Percentiles rank a stretch among this genome's conserved stretches.
These are phyloP conservation scores for Lineus longissimus DNA, from an alignment of 1,140 invertebrate genomes.

Conservation along the genomic window DNA sequence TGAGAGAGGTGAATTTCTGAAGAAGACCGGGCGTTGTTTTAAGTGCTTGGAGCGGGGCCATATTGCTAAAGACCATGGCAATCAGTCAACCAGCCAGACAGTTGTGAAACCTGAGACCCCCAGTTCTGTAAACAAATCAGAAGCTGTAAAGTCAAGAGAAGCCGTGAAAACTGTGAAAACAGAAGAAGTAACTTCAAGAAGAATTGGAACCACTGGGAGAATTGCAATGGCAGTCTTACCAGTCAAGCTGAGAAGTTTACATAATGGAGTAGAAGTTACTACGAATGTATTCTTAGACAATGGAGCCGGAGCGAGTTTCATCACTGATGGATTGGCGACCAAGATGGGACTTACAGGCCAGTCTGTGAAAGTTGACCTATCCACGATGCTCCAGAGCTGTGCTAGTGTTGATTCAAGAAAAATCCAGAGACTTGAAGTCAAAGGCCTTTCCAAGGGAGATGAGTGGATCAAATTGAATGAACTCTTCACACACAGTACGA, in stretches of 20 bases:
- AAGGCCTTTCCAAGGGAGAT: neutral
- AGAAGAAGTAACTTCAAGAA: neutral
- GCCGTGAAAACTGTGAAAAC: too few species aligned
- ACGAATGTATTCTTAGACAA: neutral
- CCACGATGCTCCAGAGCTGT: neutral
- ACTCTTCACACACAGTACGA: neutral
- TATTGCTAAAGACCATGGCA: too few species aligned
- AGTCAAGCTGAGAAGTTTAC: neutral
- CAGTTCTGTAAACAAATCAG: too few species aligned
- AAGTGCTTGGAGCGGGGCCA: neutral
- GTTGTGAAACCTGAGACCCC: too few species aligned
- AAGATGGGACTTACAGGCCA: conserved; percentile 1
- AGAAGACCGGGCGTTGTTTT: neutral
- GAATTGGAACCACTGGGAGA: neutral
- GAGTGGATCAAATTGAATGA: neutral
- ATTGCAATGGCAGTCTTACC: conserved; percentile 4
- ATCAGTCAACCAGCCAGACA: too few species aligned
- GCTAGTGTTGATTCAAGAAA: neutral
- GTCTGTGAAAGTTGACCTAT: neutral
- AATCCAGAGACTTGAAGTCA: neutral
- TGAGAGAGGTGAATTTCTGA: conserved; percentile 4
- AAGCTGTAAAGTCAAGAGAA: too few species aligned
- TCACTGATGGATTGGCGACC: neutral
- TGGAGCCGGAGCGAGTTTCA: conserved; percentile 1
- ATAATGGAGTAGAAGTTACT: neutral